Percentiles rank a stretch among this genome's conserved stretches.
phyloP scores from a whole-genome alignment of 1,140 invertebrate genomes.

The Oppia nitens region DNA sequence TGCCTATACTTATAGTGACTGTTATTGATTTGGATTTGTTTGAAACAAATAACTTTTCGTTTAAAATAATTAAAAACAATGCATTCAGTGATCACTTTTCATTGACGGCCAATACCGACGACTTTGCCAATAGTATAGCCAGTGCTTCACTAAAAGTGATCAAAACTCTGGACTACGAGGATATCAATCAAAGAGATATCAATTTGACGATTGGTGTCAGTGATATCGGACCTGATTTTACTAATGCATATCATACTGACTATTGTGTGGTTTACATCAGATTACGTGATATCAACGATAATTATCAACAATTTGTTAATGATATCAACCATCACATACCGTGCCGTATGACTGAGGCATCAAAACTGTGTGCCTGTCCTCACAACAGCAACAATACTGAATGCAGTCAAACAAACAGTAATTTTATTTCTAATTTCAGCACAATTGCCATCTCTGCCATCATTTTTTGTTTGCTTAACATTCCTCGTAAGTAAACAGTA shows the following conservation, averaged over 20 bases:
- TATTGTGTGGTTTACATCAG: conserved; percentile 83
- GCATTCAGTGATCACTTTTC: conserved; percentile 87
- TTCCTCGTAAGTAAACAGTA: conserved; percentile 55
- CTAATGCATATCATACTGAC: conserved; percentile 84
- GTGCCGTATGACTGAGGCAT: conserved; percentile 76
- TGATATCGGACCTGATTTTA: conserved; percentile 60
- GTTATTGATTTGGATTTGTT: conserved; percentile 69
- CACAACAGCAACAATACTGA: conserved; percentile 80
- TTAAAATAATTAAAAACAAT: conserved; percentile 73
- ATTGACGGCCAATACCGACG: conserved; percentile 86
- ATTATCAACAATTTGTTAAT: conserved; percentile 79
- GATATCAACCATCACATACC: conserved; percentile 73
- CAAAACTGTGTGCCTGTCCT: conserved; percentile 73
- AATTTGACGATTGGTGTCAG: conserved; percentile 28
- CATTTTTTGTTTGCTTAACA: conserved; percentile 78
- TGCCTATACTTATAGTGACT: conserved; percentile 78
- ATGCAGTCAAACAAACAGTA: conserved; percentile 78
- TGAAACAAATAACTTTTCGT: conserved; percentile 88
- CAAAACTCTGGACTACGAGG: conserved; percentile 38
- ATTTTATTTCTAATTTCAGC: conserved; percentile 73
- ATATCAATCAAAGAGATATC: conserved; percentile 27
- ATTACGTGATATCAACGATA: conserved; percentile 82
- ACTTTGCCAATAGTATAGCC: conserved; percentile 82
- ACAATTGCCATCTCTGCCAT: conserved; percentile 84
- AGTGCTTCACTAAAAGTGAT: conserved; percentile 85